Evolutionary conservation across 1,140 invertebrate genomes (phyloP).

Genomic region (Eubasilissa regina): DNA sequence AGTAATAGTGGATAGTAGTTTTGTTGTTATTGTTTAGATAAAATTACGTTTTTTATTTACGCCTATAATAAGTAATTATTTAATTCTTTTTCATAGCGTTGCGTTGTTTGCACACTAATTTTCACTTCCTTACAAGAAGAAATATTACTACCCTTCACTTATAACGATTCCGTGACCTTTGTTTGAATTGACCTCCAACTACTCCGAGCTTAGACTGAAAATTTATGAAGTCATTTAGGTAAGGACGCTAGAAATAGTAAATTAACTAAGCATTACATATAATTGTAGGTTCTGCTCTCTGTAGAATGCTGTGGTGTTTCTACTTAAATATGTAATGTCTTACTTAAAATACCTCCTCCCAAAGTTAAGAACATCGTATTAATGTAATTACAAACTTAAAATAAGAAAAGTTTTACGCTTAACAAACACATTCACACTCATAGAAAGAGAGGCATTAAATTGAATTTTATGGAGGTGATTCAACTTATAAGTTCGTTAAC

Average conservation of each 20-base stretch:
- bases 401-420: conserved; percentile 55
- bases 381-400: conserved; percentile 58
- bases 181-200: neutral
- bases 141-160: no score
- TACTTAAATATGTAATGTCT: conserved; percentile 22
- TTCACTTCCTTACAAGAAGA: no score
- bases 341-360: neutral
- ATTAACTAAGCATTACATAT: neutral
- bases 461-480: conserved; percentile 51
- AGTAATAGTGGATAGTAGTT: no score
- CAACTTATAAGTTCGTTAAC: conserved; percentile 10
- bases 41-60: no score
- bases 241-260: neutral
- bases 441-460: conserved; percentile 22
- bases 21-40: no score
- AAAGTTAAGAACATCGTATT: conserved; percentile 49
- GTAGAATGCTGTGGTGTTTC: neutral
- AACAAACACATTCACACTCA: neutral
- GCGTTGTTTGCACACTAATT: no score
- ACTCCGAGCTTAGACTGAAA: neutral
- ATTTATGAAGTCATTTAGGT: neutral
- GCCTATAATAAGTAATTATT: no score
- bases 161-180: neutral
- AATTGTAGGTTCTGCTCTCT: conserved; percentile 6
- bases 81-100: no score